phyloP scores from a whole-genome alignment of 2,888 invertebrate species.

The Hirtodrosophila duncani region DNA sequence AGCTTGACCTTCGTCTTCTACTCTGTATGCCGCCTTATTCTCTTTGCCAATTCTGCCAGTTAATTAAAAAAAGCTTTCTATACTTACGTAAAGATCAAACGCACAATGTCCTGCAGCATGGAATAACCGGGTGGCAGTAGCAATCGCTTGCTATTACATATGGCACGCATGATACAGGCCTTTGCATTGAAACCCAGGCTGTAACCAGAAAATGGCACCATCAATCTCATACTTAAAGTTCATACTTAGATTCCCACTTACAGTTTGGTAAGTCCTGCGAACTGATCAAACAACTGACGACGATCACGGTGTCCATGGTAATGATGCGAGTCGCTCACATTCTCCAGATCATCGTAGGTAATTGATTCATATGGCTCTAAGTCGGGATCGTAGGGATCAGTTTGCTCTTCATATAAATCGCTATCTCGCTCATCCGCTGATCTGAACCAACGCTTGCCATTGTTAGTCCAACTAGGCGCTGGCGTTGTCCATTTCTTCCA shows the following conservation, averaged over 20 bases:
- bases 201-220: neutral
- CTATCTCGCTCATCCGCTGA: conserved; percentile 10
- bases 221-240: too few relatives aligned
- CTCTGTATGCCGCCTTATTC: too few relatives aligned
- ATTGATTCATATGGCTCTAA: conserved; percentile 15
- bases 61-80: neutral
- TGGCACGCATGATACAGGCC: conserved; percentile 82
- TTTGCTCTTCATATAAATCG: too few relatives aligned
- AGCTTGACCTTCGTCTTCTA: too few relatives aligned
- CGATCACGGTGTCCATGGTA: conserved; percentile 74
- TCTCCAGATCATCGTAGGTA: conserved; percentile 57
- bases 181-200: conserved; percentile 73
- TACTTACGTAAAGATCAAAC: conserved; percentile 82
- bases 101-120: conserved; percentile 83
- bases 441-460: conserved; percentile 47
- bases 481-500: conserved; percentile 66
- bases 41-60: neutral
- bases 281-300: conserved; percentile 69
- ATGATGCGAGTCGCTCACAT: conserved; percentile 50
- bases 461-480: conserved; percentile 49
- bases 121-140: conserved; percentile 82
- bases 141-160: conserved; percentile 83
- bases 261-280: conserved; percentile 67
- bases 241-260: conserved; percentile 26
- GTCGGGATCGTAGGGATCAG: conserved; percentile 20